A percentile compares a stretch with the other conserved stretches of the same genome.
Conservation (phyloP, 2,888 invertebrate species). For the Amphipoea oculea region DNA sequence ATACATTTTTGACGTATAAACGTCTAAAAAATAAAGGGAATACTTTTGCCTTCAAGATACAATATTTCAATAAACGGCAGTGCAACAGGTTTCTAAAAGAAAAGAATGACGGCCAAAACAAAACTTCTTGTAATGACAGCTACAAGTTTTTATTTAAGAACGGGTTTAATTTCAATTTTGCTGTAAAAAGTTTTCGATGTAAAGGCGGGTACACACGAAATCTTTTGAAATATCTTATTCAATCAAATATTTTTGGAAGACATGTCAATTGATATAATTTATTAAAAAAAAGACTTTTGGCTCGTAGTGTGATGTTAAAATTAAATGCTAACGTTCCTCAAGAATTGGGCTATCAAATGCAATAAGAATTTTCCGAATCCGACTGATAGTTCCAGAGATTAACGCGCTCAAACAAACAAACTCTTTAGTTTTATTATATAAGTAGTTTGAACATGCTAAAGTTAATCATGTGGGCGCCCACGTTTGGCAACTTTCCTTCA, state of each 20-base stretch:
- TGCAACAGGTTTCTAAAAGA: slow-evolving; percentile 39
- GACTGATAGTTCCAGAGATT: background rate
- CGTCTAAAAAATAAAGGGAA: background rate
- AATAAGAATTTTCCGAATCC: background rate
- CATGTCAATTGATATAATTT: background rate
- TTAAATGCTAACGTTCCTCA: background rate
- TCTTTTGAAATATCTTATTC: background rate
- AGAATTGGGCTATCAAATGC: background rate
- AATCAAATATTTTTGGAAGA: background rate
- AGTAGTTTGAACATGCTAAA: background rate
- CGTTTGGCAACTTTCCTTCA: background rate
- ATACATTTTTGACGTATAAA: background rate
- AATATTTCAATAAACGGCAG: slow-evolving; percentile 27
- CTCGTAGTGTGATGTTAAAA: too few relatives aligned
- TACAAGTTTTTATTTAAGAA: slow-evolving; percentile 57
- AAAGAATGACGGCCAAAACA: slow-evolving; percentile 46
- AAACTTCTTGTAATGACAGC: slow-evolving; percentile 47
- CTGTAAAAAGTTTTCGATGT: slow-evolving; percentile 42
- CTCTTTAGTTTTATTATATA: background rate
- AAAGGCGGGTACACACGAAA: slow-evolving; percentile 37
- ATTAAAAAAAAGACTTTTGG: background rate
- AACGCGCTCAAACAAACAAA: too few relatives aligned
- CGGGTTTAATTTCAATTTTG: slow-evolving; percentile 59
- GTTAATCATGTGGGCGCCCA: background rate
- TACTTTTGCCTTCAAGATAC: background rate